Evolutionary conservation across 2,797 vertebrate genomes (phyloP).

Genomic region (Cichlasoma orientale): DNA sequence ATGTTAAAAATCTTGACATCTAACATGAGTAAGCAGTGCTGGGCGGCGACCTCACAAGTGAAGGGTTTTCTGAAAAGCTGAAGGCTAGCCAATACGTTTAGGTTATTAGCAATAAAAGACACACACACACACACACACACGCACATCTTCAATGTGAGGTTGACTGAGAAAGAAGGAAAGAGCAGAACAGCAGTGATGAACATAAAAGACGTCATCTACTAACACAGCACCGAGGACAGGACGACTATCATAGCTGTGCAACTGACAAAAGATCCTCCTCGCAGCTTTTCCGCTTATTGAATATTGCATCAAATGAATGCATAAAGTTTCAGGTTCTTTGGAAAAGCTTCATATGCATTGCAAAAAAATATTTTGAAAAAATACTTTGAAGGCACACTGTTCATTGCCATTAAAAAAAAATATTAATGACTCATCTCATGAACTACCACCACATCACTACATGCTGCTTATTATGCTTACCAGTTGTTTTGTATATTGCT

Average conservation of each 20-base stretch:
- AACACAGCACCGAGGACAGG: background rate
- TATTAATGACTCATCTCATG: background rate
- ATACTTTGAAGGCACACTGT: background rate
- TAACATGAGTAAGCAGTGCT: background rate
- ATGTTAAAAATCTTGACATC: background rate
- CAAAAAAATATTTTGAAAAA: background rate
- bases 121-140: background rate
- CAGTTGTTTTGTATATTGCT: conserved; percentile 51
- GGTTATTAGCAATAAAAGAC: background rate
- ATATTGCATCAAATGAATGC: background rate
- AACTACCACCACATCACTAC: conserved; percentile 5
- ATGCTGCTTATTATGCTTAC: conserved; percentile 62
- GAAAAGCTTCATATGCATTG: background rate
- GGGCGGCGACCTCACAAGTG: background rate
- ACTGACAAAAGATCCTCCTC: background rate
- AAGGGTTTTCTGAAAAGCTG: background rate
- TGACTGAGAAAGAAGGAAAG: conserved; percentile 1
- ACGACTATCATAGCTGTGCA: background rate
- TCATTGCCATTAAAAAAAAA: background rate
- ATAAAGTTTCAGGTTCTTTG: background rate
- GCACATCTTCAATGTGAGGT: background rate
- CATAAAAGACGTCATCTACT: background rate
- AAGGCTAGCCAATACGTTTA: background rate
- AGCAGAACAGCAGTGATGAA: background rate
- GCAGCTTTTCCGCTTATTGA: background rate